Evolutionary conservation across 2,888 invertebrate genomes (phyloP).

Genomic region (Syritta pipiens): DNA sequence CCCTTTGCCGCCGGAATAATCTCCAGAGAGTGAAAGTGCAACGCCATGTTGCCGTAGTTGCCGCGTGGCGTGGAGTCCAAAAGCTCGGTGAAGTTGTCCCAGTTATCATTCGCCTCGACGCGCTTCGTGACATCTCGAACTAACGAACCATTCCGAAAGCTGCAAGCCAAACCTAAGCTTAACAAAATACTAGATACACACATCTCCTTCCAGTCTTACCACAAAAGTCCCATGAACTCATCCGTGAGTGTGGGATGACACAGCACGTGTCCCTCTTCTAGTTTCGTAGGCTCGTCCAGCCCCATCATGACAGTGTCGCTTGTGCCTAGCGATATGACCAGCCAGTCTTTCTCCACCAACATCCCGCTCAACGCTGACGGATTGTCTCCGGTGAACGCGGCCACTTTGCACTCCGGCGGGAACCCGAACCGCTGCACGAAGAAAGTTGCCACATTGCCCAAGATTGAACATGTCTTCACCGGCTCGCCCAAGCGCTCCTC

Average conservation of each 20-base stretch:
- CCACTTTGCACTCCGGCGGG: slow-evolving; percentile 86
- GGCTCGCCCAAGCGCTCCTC: slow-evolving; percentile 86
- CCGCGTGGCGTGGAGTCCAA: slow-evolving; percentile 92
- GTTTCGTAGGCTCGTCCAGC: slow-evolving; percentile 84
- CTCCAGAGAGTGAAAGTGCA: slow-evolving; percentile 81
- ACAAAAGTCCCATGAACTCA: slow-evolving; percentile 93
- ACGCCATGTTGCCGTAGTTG: slow-evolving; percentile 92
- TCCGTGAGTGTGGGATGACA: slow-evolving; percentile 89
- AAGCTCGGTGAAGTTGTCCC: slow-evolving; percentile 91
- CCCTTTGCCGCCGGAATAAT: slow-evolving; percentile 84
- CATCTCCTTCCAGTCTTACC: no score
- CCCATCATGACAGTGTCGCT: slow-evolving; percentile 95
- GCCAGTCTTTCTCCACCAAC: slow-evolving; percentile 88
- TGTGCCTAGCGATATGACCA: slow-evolving; percentile 94
- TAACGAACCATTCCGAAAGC: slow-evolving; percentile 95
- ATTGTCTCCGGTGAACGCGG: slow-evolving; percentile 98
- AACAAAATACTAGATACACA: no score
- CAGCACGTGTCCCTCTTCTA: slow-evolving; percentile 90
- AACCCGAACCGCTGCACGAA: slow-evolving; percentile 94
- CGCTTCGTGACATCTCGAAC: slow-evolving; percentile 90
- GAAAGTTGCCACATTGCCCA: slow-evolving; percentile 89
- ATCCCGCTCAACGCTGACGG: slow-evolving; percentile 93
- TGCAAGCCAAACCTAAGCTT: slow-evolving; percentile 71
- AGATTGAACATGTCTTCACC: slow-evolving; percentile 84
- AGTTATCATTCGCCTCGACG: slow-evolving; percentile 87